Percentiles rank a stretch among this genome's conserved stretches.
phyloP scores from a whole-genome alignment of 2,888 invertebrate species.

The Hirtodrosophila trivittata region DNA sequence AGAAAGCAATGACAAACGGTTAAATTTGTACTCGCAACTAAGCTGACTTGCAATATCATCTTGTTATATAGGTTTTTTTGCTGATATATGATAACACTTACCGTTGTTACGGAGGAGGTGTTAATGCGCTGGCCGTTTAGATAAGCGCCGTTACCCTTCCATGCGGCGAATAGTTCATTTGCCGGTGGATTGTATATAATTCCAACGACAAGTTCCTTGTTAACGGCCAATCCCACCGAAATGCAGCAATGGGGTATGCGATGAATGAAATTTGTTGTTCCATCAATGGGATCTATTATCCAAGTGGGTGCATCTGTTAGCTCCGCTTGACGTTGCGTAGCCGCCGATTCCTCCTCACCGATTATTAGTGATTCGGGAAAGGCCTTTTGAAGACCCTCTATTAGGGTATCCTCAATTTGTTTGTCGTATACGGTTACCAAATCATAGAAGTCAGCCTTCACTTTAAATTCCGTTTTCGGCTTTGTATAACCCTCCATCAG shows the following conservation, averaged over 20 bases:
- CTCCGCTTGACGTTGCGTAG: slow-evolving; percentile 69
- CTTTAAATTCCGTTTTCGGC: slow-evolving; percentile 76
- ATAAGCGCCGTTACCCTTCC: slow-evolving; percentile 90
- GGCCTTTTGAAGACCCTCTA: slow-evolving; percentile 85
- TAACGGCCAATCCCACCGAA: slow-evolving; percentile 87
- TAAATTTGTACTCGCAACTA: no score
- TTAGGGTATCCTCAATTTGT: slow-evolving; percentile 89
- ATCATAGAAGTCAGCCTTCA: slow-evolving; percentile 87
- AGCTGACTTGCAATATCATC: no score
- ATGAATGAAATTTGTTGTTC: slow-evolving; percentile 92
- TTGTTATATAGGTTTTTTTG: no score
- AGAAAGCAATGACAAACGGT: no score
- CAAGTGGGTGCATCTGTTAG: slow-evolving; percentile 92
- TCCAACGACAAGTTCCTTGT: slow-evolving; percentile 87
- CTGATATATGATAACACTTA: no score
- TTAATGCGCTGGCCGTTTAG: slow-evolving; percentile 88
- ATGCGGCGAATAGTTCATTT: slow-evolving; percentile 89
- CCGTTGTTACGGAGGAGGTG: slow-evolving; percentile 80
- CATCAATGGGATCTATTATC: slow-evolving; percentile 95
- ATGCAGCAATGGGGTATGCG: slow-evolving; percentile 88
- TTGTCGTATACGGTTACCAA: slow-evolving; percentile 92
- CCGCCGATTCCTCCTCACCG: slow-evolving; percentile 88
- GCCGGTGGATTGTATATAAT: slow-evolving; percentile 91
- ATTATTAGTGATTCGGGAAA: slow-evolving; percentile 90
- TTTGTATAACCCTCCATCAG: slow-evolving; percentile 80